These are phyloP conservation scores for Mesorhabditis sp. DNA, from an alignment of 2,888 invertebrate species.

Conservation along the genomic window DNA sequence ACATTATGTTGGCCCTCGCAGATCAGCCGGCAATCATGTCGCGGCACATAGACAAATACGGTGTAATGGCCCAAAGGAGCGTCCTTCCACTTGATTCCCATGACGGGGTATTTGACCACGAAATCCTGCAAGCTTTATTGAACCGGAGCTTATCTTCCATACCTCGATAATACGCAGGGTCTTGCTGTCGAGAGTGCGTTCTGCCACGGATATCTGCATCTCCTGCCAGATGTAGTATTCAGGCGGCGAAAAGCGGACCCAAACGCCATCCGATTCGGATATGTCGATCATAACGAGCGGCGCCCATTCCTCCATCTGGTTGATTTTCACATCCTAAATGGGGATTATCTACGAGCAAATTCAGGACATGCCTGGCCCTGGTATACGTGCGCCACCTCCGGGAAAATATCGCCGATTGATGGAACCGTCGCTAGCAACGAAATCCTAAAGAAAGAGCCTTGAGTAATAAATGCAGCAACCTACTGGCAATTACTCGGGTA, in stretches of 20 bases:
- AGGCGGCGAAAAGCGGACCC: constrained; percentile 18
- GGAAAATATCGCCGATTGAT: constrained; percentile 26
- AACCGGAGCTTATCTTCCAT: background rate
- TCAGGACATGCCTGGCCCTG: constrained; percentile 8
- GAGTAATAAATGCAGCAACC: background rate
- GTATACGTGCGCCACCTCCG: constrained; percentile 22
- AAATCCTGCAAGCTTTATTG: background rate
- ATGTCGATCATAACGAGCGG: constrained; percentile 40
- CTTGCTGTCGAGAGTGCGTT: background rate
- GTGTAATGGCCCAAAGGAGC: constrained; percentile 31
- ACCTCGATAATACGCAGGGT: background rate
- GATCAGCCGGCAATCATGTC: constrained; percentile 37
- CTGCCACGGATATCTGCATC: background rate
- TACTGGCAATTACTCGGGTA: constrained; percentile 38
- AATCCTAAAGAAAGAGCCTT: constrained; percentile 13
- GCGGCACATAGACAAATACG: constrained; percentile 36
- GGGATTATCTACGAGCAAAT: background rate
- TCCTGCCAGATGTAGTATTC: background rate
- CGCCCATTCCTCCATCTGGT: constrained; percentile 28
- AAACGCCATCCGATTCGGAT: constrained; percentile 25
- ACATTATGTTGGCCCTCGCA: constrained; percentile 19
- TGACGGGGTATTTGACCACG: background rate
- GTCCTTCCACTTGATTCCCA: constrained; percentile 17
- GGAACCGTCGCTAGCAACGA: constrained; percentile 28
- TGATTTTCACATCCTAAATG: background rate